Evolutionary conservation across 1,140 invertebrate genomes (phyloP), one percentile per base, ranked within the genome.

Genomic region (Whitmania pigra): DNA sequence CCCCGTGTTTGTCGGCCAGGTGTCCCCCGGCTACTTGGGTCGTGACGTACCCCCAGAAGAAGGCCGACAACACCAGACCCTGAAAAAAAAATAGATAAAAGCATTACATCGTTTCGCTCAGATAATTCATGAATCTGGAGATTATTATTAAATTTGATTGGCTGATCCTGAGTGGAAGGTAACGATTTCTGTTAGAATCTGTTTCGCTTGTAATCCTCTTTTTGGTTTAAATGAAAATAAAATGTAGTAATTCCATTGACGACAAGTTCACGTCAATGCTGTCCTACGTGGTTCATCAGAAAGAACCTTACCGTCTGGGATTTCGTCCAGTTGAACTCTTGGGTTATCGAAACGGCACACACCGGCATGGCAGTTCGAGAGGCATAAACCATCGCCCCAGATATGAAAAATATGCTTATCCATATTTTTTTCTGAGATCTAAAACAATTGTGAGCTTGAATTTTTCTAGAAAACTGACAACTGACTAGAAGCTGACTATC

Each of bases 41-140:
- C 66, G 89, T 77, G 0, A 87, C 88, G 75, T 90, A 90, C 68
- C 88, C 88, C 88, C 88, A 90, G 77, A 90, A 90, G 77, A 90
- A 90, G 40, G 87, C 87, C 7, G 88, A 89, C 15, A 90, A 77
- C 63, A 89, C 86, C 2, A 86, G 86, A 4, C 88, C 85, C 84
- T 85, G 75, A 22, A 72, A 78, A 73, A 73, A 53, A 74, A 66
- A 71, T 9, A 15, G 2, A 63, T 13, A 25, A 63, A 63, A 63
- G 11, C 5, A 13, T 49, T 0, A 5, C 15, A 15, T 11, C 13
- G 43, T 11, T 49, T 49, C 13, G 43, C 43, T 18, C 11, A 17
- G 22, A 7, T 63, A 15, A 63, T 63, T 25, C 57, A 6, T 20
- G 22, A 63, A 63, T 49, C 9, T 49, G 43, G 43, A 49, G 25